phyloP scores from a whole-genome alignment of 2,797 vertebrate genomes.

The Acanthurus lineatus region DNA sequence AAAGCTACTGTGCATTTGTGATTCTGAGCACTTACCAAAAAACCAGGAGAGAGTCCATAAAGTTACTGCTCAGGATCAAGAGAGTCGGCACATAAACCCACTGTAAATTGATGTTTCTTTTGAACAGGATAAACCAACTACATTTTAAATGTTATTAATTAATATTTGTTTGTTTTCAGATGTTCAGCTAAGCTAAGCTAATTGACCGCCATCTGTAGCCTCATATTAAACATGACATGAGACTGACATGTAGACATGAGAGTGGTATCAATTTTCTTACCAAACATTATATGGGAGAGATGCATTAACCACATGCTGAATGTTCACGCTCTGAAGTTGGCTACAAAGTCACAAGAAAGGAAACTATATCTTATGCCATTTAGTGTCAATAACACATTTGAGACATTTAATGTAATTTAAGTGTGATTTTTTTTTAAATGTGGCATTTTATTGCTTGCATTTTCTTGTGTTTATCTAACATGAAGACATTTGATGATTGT shows the following conservation, averaged over 20 bases:
- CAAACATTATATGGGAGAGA: not conserved
- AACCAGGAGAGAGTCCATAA: not conserved
- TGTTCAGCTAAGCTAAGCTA: not conserved
- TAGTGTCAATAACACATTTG: conserved; percentile 26
- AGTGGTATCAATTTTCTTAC: too few species aligned
- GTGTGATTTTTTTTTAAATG: conserved; percentile 19
- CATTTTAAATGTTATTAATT: not conserved
- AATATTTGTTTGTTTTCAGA: not conserved
- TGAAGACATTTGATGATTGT: conserved; percentile 34
- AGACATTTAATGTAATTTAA: conserved; percentile 19
- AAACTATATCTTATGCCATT: conserved; percentile 23
- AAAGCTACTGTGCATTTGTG: not conserved
- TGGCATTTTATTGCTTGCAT: not conserved
- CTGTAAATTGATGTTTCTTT: not conserved
- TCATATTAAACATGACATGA: too few species aligned
- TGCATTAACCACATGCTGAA: not conserved
- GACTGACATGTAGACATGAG: too few species aligned
- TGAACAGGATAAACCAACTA: not conserved
- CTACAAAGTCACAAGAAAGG: not conserved
- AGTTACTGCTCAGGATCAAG: not conserved
- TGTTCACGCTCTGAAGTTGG: conserved; percentile 6
- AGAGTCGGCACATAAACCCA: not conserved
- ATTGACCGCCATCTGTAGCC: too few species aligned
- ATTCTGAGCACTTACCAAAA: not conserved
- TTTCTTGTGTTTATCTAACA: conserved; percentile 33